Base-by-base conservation (phyloP, 2,888 invertebrate species). In the Eristalis arbustorum region DNA sequence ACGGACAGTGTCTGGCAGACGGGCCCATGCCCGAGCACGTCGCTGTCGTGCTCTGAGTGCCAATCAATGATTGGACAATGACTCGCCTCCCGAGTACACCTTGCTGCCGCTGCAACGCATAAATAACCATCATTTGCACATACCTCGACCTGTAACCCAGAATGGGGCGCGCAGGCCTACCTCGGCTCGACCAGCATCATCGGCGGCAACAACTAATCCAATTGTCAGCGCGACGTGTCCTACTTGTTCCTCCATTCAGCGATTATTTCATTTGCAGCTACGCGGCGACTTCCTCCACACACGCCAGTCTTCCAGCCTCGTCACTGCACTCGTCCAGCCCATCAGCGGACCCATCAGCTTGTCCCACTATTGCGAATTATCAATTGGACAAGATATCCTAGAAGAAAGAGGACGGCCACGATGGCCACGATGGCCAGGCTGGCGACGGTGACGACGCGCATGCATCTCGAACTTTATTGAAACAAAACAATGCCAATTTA, bases 61-160 rank as follows among this genome's bases (percentile, higher is more conserved):
- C 87, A 87, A 87, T 87, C 87, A 87, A 66, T 72, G 75, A 83
- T 72, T 71, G 66, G 56, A 67, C 66, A 83, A 87, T 83, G 87
- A 72, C 72, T 78, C 68, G 87, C 83, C 83, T 64, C 66, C 79
- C 57, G 40, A 22, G 62, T 76, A 66, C 85, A 82, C 85, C 74
- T 82, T 78, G 83, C 87, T 75, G 62, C 49, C 66, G 63, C 75
- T 83, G 87, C 83, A 71, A 87, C 87, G 87, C 83, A 87, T 87
- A 87, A 87, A 87, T 87, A 87, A 87, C 83, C 87, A 83, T 87
- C 83, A 87, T 87, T 87, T 87, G 87, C 87, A 83, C 87, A 87
- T 87, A 87, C 87, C 83, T 59, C 87, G 83, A 87, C 87, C 87
- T 87, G 87, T 87, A 87, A 83, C 87, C 83, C 59, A 83, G 83